phyloP scores from a whole-genome alignment of 1,140 invertebrate species.

The Daktulosphaira vitifoliae region DNA sequence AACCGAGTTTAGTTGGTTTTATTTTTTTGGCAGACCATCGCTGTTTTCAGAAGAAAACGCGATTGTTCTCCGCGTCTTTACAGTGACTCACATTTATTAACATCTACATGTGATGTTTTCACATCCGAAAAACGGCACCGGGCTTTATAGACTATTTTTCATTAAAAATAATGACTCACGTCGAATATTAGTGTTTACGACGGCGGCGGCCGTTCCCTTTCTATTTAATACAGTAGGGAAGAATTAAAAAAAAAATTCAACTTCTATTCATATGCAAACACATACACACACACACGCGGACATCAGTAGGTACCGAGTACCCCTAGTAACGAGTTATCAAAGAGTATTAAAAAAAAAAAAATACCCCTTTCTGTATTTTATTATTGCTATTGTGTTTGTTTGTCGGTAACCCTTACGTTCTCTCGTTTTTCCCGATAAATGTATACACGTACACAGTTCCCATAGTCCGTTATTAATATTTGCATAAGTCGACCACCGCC shows the following conservation, averaged over 20 bases:
- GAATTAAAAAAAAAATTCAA: conserved; percentile 30
- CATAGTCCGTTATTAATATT: conserved; percentile 31
- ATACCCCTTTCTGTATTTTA: conserved; percentile 27
- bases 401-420: conserved; percentile 31
- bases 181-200: conserved; percentile 32
- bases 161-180: conserved; percentile 32
- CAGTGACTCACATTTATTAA: conserved; percentile 12
- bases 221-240: conserved; percentile 23
- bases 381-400: conserved; percentile 33
- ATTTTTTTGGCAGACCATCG: no score
- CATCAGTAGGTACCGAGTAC: conserved; percentile 27
- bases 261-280: conserved; percentile 34
- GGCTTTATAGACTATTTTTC: conserved; percentile 18
- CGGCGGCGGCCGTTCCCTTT: not conserved
- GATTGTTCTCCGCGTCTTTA: no score
- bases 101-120: no score
- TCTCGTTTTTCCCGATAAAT: conserved; percentile 22
- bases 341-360: conserved; percentile 29
- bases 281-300: conserved; percentile 19
- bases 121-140: conserved; percentile 17
- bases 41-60: no score
- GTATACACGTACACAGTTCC: not conserved
- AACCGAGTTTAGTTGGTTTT: no score
- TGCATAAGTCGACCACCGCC: conserved; percentile 30
- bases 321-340: conserved; percentile 30